Percentiles rank a stretch among this genome's conserved stretches.
Conservation (phyloP, 2,888 invertebrate genomes). For the Elaeidobius kamerunicus region DNA sequence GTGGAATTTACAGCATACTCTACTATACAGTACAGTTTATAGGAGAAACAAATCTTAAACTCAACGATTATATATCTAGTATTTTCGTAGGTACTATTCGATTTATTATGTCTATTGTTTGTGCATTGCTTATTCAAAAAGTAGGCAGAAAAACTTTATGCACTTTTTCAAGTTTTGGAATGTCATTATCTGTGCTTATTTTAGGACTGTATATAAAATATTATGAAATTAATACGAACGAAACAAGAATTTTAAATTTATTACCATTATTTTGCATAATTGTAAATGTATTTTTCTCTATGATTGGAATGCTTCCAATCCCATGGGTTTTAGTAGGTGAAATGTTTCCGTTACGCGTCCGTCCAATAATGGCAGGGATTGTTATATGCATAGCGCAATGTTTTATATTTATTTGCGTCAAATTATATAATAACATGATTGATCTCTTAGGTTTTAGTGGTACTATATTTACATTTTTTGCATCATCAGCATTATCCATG, state of each 20-base stretch:
- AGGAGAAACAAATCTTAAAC: constrained; percentile 61
- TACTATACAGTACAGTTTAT: constrained; percentile 72
- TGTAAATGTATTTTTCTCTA: constrained; percentile 67
- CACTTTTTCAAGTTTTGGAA: constrained; percentile 62
- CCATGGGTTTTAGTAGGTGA: constrained; percentile 77
- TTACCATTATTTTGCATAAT: constrained; percentile 60
- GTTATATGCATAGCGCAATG: constrained; percentile 68
- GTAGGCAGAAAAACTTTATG: constrained; percentile 63
- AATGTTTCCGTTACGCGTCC: constrained; percentile 64
- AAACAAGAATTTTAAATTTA: constrained; percentile 43
- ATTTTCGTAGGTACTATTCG: constrained; percentile 63
- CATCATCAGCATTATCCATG: constrained; percentile 59
- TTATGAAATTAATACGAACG: constrained; percentile 42
- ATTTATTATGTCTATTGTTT: constrained; percentile 64
- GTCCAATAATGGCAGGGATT: constrained; percentile 67
- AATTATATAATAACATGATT: constrained; percentile 65
- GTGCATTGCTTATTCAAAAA: constrained; percentile 63
- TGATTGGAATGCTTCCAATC: constrained; percentile 70
- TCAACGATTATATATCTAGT: constrained; percentile 65
- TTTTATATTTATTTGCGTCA: constrained; percentile 67
- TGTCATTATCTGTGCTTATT: constrained; percentile 59
- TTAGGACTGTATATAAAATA: constrained; percentile 45
- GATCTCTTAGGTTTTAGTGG: constrained; percentile 58
- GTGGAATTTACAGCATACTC: constrained; percentile 69
- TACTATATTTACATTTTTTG: constrained; percentile 62